Evolutionary conservation across 2,113 vertebrate species (phyloP).

Genomic region (Agelaius tricolor): DNA sequence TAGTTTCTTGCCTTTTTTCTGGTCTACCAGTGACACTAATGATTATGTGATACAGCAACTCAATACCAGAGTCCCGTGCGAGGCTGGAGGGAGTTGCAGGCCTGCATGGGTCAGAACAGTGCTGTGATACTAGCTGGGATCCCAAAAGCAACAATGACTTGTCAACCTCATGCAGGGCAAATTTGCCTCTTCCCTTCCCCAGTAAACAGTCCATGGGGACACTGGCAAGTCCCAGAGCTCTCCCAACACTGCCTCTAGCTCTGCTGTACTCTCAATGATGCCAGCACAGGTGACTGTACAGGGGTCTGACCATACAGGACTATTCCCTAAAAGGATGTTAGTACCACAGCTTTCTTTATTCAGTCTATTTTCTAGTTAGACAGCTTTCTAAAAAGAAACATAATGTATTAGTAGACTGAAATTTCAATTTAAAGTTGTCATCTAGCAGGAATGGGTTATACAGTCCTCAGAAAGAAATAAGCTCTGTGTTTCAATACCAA

Average conservation of each 20-base stretch:
- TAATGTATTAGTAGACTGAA: not conserved
- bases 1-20: not conserved
- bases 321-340: not conserved
- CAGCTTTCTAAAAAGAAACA: not conserved
- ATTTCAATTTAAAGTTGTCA: not conserved
- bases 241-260: not conserved
- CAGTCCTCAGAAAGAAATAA: not conserved
- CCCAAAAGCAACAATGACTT: not conserved
- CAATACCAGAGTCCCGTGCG: rapidly evolving
- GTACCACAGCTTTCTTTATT: not conserved
- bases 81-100: not conserved
- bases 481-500: not conserved
- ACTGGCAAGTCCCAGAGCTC: not conserved
- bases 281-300: not conserved
- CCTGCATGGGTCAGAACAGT: not conserved
- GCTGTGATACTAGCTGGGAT: not conserved
- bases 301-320: not conserved
- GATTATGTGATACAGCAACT: not conserved
- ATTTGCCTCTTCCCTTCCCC: not conserved
- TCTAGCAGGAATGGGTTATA: not conserved
- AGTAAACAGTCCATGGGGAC: not conserved
- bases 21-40: not conserved
- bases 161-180: not conserved
- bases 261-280: not conserved
- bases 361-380: not conserved